Percentiles rank a stretch among this genome's conserved stretches.
phyloP scores from a whole-genome alignment of 2,888 invertebrate genomes.

The Melanostoma mellinum region DNA sequence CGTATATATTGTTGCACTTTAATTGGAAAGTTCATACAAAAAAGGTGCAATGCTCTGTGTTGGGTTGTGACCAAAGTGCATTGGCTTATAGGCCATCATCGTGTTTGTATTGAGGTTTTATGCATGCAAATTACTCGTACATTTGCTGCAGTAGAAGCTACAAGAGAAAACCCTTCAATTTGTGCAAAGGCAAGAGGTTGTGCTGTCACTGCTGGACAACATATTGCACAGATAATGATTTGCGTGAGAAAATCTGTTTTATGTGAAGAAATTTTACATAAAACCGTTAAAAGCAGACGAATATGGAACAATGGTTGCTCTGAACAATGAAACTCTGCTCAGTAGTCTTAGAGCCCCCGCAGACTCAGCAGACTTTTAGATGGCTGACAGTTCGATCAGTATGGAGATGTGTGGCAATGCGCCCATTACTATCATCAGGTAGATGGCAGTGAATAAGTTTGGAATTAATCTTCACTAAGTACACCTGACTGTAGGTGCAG shows the following conservation, averaged over 20 bases:
- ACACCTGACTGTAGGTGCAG: no score
- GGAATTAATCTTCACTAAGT: no score
- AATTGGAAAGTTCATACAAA: conserved; percentile 67
- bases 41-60: conserved; percentile 57
- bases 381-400: no score
- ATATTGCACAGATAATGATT: conserved; percentile 59
- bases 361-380: no score
- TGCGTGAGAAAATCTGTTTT: conserved; percentile 64
- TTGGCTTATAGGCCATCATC: conserved; percentile 62
- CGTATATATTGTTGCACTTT: conserved; percentile 53
- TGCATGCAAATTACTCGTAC: conserved; percentile 60
- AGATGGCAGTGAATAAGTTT: no score
- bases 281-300: not conserved
- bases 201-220: not conserved
- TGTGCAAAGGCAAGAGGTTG: conserved; percentile 19
- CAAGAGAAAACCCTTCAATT: conserved; percentile 39
- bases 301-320: no score
- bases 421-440: no score
- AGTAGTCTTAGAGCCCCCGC: no score
- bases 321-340: no score
- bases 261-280: conserved; percentile 9
- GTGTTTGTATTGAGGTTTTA: conserved; percentile 44
- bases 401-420: no score
- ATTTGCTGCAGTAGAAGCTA: conserved; percentile 36
- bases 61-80: conserved; percentile 57